These are phyloP conservation scores for Drosophila paranaensis DNA, from an alignment of 2,888 invertebrate species.

Conservation along the genomic window DNA sequence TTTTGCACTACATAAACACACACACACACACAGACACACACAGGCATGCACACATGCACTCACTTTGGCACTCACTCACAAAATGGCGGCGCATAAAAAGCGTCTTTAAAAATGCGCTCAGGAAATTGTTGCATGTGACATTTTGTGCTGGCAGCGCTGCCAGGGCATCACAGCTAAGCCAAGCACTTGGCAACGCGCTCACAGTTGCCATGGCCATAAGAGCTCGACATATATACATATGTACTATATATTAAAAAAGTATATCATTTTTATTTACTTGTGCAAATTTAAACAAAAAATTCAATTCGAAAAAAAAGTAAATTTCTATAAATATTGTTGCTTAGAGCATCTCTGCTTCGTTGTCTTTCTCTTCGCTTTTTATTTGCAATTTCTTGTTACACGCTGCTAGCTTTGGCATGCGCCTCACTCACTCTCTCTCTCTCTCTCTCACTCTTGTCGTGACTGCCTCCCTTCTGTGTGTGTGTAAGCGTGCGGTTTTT, in stretches of 20 bases:
- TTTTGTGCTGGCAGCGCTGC: conserved; percentile 30
- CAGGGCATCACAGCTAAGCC: not conserved
- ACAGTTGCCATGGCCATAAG: too few species aligned
- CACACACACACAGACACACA: conserved; percentile 22
- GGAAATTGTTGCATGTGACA: conserved; percentile 79
- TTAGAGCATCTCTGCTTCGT: conserved; percentile 17
- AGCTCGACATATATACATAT: too few species aligned
- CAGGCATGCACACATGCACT: conserved; percentile 18
- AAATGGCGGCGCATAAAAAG: conserved; percentile 73
- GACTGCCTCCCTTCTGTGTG: conserved; percentile 25
- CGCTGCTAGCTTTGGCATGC: conserved; percentile 57
- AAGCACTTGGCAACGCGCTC: conserved; percentile 1
- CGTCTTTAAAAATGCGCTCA: conserved; percentile 74
- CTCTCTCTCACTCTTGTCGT: not conserved
- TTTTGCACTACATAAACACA: conserved; percentile 37
- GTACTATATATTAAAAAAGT: too few species aligned
- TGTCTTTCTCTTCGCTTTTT: accelerated
- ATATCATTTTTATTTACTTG: too few species aligned
- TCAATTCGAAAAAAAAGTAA: too few species aligned
- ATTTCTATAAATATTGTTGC: too few species aligned
- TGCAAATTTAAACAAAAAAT: too few species aligned
- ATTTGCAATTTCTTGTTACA: conserved; percentile 37
- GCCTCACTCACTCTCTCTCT: conserved; percentile 26
- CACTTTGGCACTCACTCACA: conserved; percentile 61
- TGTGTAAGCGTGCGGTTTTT: conserved; percentile 68